Evolutionary conservation across 2,113 vertebrate species (phyloP).

Genomic region (Microcebus lehilahytsara): DNA sequence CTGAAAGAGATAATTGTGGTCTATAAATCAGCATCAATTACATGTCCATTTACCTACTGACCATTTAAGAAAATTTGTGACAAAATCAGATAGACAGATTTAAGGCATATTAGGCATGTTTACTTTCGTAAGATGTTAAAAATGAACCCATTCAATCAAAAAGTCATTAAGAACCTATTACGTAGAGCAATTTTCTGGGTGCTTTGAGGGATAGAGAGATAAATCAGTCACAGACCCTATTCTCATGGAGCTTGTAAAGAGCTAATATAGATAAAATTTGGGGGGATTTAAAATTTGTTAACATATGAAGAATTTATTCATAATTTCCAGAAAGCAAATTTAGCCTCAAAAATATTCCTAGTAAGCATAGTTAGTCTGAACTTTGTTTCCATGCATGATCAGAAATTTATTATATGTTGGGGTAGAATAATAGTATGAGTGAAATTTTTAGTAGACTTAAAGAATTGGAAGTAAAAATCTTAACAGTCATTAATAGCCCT

Average conservation of each 20-base stretch:
- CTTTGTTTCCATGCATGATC: neutral
- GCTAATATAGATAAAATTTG: neutral
- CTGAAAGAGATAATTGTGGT: neutral
- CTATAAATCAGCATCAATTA: neutral
- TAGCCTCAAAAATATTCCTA: neutral
- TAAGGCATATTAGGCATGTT: neutral
- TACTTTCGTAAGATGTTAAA: conserved; percentile 30
- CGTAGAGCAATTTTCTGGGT: neutral
- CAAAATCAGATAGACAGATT: neutral
- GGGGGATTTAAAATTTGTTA: conserved; percentile 32
- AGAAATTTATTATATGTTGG: neutral
- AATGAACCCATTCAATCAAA: conserved; percentile 15
- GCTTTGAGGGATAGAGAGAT: neutral
- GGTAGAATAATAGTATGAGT: neutral
- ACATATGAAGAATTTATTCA: neutral
- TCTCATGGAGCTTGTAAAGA: neutral
- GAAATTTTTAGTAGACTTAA: neutral
- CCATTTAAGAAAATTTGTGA: conserved; percentile 19
- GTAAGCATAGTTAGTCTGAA: neutral
- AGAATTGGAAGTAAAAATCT: conserved; percentile 32
- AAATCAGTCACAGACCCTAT: conserved; percentile 27
- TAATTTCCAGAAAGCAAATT: conserved; percentile 31
- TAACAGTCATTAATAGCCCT: neutral
- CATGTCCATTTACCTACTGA: neutral
- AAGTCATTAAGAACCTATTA: conserved; percentile 21